phyloP scores from a whole-genome alignment of 2,888 invertebrate species.

The Ormyrus nitidulus region DNA sequence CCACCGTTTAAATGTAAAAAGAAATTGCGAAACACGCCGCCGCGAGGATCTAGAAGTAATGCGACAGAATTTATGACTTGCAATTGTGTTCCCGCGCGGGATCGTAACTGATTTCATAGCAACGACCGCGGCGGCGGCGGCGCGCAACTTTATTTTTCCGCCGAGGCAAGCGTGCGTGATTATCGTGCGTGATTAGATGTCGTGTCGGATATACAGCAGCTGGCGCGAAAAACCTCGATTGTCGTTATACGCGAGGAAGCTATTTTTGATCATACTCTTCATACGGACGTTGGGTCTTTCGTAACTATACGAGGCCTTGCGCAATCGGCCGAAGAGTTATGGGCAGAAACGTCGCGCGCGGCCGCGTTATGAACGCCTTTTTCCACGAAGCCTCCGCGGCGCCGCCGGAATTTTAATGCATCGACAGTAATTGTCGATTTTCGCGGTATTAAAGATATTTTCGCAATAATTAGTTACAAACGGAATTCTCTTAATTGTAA shows the following conservation, averaged over 20 bases:
- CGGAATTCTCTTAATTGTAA: conserved; percentile 31
- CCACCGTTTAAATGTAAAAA: too few species aligned
- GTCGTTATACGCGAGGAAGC: not conserved
- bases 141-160: too few species aligned
- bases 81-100: too few species aligned
- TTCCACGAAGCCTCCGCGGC: not conserved
- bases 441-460: not conserved
- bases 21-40: too few species aligned
- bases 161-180: not conserved
- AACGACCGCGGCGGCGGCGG: too few species aligned
- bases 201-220: not conserved
- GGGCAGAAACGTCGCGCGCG: not conserved
- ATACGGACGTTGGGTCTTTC: not conserved
- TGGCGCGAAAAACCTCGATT: conserved; percentile 2
- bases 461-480: conserved; percentile 25
- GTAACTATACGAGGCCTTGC: not conserved
- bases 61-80: too few species aligned
- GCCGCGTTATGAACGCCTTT: not conserved
- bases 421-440: too few species aligned
- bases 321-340: not conserved
- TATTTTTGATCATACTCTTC: not conserved
- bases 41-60: too few species aligned
- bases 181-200: conserved; percentile 16
- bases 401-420: not conserved
- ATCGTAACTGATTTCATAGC: too few species aligned